These are phyloP conservation scores for Laticauda colubrina DNA, from an alignment of 2,113 vertebrate genomes.

Conservation along the genomic window DNA sequence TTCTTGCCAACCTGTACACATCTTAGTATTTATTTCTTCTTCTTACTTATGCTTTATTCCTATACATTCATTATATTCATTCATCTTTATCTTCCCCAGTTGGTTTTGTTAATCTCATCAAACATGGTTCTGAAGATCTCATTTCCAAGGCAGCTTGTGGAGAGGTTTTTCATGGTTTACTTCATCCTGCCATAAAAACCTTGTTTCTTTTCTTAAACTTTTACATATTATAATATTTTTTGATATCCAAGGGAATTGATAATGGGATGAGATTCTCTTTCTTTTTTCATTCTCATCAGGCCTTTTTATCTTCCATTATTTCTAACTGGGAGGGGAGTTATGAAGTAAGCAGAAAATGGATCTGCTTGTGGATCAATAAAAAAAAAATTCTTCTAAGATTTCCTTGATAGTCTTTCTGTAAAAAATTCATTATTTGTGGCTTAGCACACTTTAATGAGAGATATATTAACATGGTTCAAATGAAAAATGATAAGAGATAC, in stretches of 20 bases:
- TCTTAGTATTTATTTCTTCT: not conserved
- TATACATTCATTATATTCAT: not conserved
- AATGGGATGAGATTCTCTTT: constrained; percentile 34
- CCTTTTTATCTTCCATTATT: constrained; percentile 24
- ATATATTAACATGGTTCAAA: constrained; percentile 44
- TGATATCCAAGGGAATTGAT: constrained; percentile 36
- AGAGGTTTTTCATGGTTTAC: not conserved
- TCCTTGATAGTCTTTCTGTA: constrained; percentile 32
- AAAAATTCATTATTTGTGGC: constrained; percentile 29
- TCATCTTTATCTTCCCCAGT: not conserved
- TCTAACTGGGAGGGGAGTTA: constrained; percentile 30
- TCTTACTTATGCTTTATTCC: not conserved
- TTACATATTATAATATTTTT: not conserved
- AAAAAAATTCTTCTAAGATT: constrained; percentile 35
- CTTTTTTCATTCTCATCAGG: constrained; percentile 25
- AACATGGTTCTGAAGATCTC: not conserved
- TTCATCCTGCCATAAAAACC: not conserved
- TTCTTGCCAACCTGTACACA: not conserved
- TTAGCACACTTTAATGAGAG: constrained; percentile 22
- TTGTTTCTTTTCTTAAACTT: not conserved
- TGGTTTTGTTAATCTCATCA: not conserved
- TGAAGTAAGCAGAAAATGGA: constrained; percentile 7
- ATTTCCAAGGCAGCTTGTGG: not conserved
- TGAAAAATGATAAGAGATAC: constrained; percentile 29
- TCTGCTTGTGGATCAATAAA: constrained; percentile 57